Conservation (phyloP, 2,113 vertebrate genomes). For the Scolopax mira region DNA sequence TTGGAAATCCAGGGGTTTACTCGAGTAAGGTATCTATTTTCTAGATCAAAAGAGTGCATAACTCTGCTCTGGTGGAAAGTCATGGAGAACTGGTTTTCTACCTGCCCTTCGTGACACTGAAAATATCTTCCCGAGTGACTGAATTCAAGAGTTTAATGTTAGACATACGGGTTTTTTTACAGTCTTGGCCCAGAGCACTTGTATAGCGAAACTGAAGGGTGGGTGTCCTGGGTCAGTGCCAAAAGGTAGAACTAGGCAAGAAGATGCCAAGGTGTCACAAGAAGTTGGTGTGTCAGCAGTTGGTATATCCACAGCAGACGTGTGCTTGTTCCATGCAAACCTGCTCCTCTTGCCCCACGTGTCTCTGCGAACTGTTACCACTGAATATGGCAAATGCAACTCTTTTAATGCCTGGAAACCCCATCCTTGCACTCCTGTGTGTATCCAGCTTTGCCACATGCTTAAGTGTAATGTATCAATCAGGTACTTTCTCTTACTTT, state of each 20-base stretch:
- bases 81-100: not conserved
- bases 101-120: not conserved
- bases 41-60: not conserved
- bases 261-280: not conserved
- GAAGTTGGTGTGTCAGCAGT: not conserved
- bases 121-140: not conserved
- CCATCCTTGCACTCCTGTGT: accelerated
- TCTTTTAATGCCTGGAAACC: not conserved
- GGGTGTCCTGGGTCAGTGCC: not conserved
- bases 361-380: not conserved
- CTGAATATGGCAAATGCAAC: not conserved
- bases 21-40: not conserved
- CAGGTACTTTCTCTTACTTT: not conserved
- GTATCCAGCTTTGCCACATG: not conserved
- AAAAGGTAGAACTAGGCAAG: not conserved
- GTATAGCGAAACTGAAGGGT: not conserved
- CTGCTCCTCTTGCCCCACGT: accelerated
- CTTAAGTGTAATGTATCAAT: accelerated
- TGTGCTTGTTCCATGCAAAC: not conserved
- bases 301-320: not conserved
- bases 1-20: not conserved
- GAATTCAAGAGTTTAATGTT: not conserved
- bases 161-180: not conserved
- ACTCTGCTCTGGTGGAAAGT: not conserved
- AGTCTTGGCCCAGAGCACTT: not conserved